Evolutionary conservation across 1,140 invertebrate genomes (phyloP).

Genomic region (Contarinia nasturtii): DNA sequence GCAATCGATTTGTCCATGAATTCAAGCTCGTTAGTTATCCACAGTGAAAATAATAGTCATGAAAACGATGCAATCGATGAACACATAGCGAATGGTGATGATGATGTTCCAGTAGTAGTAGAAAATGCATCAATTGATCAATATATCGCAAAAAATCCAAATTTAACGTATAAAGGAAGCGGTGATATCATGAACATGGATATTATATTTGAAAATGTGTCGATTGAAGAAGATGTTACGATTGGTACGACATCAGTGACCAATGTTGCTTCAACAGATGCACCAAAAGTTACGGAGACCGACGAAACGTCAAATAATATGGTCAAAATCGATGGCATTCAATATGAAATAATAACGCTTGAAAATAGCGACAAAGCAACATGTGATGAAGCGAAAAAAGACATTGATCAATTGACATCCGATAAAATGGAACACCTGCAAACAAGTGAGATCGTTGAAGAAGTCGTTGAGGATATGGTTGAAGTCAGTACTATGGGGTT

Average conservation of each 20-base stretch:
- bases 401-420: not conserved
- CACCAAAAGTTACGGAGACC: not conserved
- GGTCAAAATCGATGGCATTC: not conserved
- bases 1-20: no score
- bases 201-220: not conserved
- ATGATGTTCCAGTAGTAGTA: not conserved
- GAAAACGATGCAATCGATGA: not conserved
- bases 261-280: not conserved
- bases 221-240: not conserved
- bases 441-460: no score
- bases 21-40: no score
- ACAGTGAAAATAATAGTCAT: no score
- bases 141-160: not conserved
- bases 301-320: not conserved
- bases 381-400: not conserved
- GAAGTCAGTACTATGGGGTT: no score
- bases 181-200: conserved; percentile 1
- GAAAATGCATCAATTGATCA: not conserved
- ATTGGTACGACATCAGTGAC: not conserved
- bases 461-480: no score
- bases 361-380: not conserved
- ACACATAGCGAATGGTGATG: not conserved
- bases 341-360: not conserved
- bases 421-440: not conserved
- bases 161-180: not conserved